phyloP scores from a whole-genome alignment of 2,888 invertebrate genomes.

The Prosopocoilus inquinatus region DNA sequence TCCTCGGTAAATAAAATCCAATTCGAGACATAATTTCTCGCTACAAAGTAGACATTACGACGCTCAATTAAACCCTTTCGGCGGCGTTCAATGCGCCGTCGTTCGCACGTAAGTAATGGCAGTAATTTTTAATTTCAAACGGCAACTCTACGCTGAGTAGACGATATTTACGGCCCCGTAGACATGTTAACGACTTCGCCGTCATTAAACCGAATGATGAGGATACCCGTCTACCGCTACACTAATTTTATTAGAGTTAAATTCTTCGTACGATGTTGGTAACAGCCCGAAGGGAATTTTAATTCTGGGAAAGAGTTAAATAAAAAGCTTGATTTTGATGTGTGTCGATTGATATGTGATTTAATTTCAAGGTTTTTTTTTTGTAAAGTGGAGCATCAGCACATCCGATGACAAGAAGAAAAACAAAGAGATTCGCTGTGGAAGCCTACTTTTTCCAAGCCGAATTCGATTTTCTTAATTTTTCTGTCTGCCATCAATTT shows the following conservation, averaged over 20 bases:
- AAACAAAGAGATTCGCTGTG: neutral
- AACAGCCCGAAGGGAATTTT: too few relatives aligned
- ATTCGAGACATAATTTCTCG: neutral
- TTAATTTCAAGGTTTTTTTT: too few relatives aligned
- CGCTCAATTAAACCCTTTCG: conserved; percentile 19
- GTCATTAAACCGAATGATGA: conserved; percentile 33
- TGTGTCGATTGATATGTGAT: too few relatives aligned
- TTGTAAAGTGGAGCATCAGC: too few relatives aligned
- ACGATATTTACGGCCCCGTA: conserved; percentile 30
- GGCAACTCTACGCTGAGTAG: conserved; percentile 22
- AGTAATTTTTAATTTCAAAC: conserved; percentile 28
- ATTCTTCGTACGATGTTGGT: too few relatives aligned
- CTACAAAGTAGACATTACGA: conserved; percentile 4
- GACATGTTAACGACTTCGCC: conserved; percentile 34
- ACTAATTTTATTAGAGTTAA: too few relatives aligned
- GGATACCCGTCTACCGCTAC: too few relatives aligned
- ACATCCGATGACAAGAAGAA: neutral
- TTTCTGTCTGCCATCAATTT: conserved; percentile 18
- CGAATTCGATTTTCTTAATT: conserved; percentile 16
- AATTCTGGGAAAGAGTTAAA: too few relatives aligned
- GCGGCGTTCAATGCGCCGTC: conserved; percentile 19
- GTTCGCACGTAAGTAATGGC: conserved; percentile 23
- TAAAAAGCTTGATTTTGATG: too few relatives aligned
- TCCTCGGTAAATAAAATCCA: conserved; percentile 2
- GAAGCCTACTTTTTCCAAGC: conserved; percentile 7